Conservation (phyloP, 2,888 invertebrate genomes). For the Eupithecia exiguata region DNA sequence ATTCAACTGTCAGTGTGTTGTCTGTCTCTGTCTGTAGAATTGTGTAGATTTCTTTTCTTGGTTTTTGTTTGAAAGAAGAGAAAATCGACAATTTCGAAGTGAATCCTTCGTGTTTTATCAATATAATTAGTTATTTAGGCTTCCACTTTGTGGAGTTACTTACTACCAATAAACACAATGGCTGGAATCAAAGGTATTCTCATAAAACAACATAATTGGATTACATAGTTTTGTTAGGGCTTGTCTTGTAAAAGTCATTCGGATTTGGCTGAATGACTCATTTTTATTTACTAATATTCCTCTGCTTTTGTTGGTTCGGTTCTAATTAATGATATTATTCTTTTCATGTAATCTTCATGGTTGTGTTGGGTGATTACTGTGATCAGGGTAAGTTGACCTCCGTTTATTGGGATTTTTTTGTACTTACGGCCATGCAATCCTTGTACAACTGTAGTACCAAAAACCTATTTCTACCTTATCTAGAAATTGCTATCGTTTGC, state of each 20-base stretch:
- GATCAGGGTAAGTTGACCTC: slow-evolving; percentile 66
- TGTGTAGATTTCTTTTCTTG: neutral
- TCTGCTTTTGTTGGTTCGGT: slow-evolving; percentile 20
- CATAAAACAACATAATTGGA: slow-evolving; percentile 14
- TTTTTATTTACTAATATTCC: slow-evolving; percentile 71
- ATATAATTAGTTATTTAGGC: neutral
- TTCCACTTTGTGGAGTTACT: neutral
- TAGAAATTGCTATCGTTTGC: neutral
- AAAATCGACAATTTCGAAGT: neutral
- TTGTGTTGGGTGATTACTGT: slow-evolving; percentile 36
- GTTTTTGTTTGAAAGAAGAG: neutral
- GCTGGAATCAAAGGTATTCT: slow-evolving; percentile 79
- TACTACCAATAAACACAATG: slow-evolving; percentile 55
- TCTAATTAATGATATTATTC: slow-evolving; percentile 51
- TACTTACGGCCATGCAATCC: neutral
- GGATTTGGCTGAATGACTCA: slow-evolving; percentile 64
- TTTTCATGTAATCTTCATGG: slow-evolving; percentile 60
- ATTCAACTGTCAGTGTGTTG: neutral
- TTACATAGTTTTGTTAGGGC: slow-evolving; percentile 11
- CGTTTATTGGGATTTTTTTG: neutral
- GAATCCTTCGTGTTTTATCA: slow-evolving; percentile 10
- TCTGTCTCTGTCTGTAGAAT: neutral
- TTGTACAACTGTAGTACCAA: neutral
- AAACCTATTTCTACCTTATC: neutral
- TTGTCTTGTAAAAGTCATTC: slow-evolving; percentile 46